These are phyloP conservation scores for Sicus ferrugineus DNA, from an alignment of 2,888 invertebrate genomes.

Conservation along the genomic window DNA sequence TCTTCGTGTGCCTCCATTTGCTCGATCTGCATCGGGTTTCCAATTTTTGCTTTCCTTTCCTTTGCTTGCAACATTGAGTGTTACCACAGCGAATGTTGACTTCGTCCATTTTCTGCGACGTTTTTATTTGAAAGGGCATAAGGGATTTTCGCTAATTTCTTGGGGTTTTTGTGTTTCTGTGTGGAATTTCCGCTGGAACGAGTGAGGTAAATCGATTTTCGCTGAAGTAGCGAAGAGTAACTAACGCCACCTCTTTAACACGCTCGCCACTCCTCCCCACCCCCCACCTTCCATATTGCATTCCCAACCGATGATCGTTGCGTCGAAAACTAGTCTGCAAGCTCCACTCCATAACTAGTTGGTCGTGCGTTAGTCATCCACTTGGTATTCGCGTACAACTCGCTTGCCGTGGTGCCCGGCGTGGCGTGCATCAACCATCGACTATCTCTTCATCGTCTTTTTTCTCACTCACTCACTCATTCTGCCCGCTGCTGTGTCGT, in stretches of 20 bases:
- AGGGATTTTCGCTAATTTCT: too few relatives aligned
- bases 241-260: neutral
- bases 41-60: neutral
- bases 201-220: too few relatives aligned
- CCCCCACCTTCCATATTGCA: neutral
- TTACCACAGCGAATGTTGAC: too few relatives aligned
- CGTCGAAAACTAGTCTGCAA: slow-evolving; percentile 7
- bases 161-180: too few relatives aligned
- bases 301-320: slow-evolving; percentile 1
- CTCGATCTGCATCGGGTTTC: neutral
- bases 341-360: neutral
- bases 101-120: too few relatives aligned
- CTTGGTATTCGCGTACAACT: slow-evolving; percentile 16
- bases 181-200: too few relatives aligned
- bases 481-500: neutral
- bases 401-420: too few relatives aligned
- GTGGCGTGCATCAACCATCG: neutral
- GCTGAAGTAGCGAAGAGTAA: too few relatives aligned
- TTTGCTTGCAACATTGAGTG: neutral
- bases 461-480: neutral
- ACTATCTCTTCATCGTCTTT: neutral
- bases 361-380: slow-evolving; percentile 21
- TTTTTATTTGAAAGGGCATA: too few relatives aligned
- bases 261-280: neutral
- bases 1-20: neutral